Evolutionary conservation across 2,797 vertebrate species (phyloP), one percentile per base, ranked within the genome.

Genomic region (Carapus acus): DNA sequence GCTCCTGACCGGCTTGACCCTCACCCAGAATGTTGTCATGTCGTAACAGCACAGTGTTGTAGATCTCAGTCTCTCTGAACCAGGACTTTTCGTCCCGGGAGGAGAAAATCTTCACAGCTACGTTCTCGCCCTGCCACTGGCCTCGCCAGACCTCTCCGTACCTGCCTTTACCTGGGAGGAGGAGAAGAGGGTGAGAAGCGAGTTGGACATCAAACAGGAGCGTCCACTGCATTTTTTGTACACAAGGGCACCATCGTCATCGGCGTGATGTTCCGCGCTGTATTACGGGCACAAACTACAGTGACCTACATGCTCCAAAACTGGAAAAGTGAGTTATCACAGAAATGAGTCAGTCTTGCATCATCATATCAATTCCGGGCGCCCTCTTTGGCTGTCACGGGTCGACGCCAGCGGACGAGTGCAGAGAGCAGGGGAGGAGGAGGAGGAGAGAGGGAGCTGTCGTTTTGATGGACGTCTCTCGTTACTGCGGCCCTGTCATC

Each of bases 131-230:
- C 73, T 91, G 90, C 90, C 90, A 91, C 78, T 90, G 88, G 40
- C 90, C 90, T 36, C 88, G 77, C 90, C 90, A 90, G 58, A 91
- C 90, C 74, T 91, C 90, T n/a, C 90, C 90, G 4, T 90, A 91
- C 21, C 89, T 67, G 2, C 90, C 89, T 47, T 91, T 91, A 8
- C 90, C 89, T 90, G 43, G n/a, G n/a, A n/a, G n/a, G n/a, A n/a
- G n/a, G n/a, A n/a, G n/a, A n/a, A n/a, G n/a, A n/a, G n/a, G n/a
- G n/a, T n/a, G n/a, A n/a, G n/a, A n/a, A n/a, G n/a, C n/a, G n/a
- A n/a, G n/a, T n/a, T n/a, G n/a, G n/a, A n/a, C n/a, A n/a, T n/a
- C n/a, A n/a, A 27, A 27, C 24, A 27, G 24, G 9, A 27, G 4
- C 24, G 9, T 27, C 24, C 9, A 9, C 24, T 27, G 9, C 24